Conservation (phyloP, 2,888 invertebrate genomes). For the Chrysotoxum bicinctum region DNA sequence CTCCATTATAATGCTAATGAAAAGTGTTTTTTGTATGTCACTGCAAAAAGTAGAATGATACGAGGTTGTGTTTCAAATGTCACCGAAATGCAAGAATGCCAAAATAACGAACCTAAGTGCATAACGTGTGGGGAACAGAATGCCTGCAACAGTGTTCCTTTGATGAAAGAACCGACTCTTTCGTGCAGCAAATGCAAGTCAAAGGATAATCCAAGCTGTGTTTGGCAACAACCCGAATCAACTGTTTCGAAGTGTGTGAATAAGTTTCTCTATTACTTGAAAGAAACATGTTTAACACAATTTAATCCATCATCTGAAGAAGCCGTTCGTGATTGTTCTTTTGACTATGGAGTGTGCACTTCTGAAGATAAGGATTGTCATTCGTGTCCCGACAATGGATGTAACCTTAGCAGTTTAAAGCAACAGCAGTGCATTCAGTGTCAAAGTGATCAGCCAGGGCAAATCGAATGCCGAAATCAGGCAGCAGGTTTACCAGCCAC, state of each 20-base stretch:
- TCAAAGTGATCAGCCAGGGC: conserved; percentile 35
- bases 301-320: conserved; percentile 39
- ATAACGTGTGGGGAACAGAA: conserved; percentile 43
- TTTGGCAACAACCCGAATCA: conserved; percentile 60
- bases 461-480: conserved; percentile 44
- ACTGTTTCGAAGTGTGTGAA: conserved; percentile 48
- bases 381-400: conserved; percentile 62
- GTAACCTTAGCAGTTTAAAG: conserved; percentile 60
- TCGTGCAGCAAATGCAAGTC: conserved; percentile 73
- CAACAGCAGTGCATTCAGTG: conserved; percentile 73
- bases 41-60: conserved; percentile 57
- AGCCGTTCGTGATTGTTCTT: conserved; percentile 71
- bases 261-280: conserved; percentile 65
- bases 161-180: conserved; percentile 58
- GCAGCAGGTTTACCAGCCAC: conserved; percentile 44
- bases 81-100: conserved; percentile 46
- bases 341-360: conserved; percentile 70
- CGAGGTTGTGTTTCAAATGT: conserved; percentile 63
- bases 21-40: conserved; percentile 66
- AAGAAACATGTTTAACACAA: conserved; percentile 69
- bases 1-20: conserved; percentile 50
- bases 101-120: conserved; percentile 53
- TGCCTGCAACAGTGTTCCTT: conserved; percentile 68
- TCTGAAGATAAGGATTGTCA: conserved; percentile 47
- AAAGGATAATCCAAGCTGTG: conserved; percentile 49